Evolutionary conservation across 2,888 invertebrate species (phyloP), one percentile per base, ranked within the genome.

Genomic region (Tachina lurida): DNA sequence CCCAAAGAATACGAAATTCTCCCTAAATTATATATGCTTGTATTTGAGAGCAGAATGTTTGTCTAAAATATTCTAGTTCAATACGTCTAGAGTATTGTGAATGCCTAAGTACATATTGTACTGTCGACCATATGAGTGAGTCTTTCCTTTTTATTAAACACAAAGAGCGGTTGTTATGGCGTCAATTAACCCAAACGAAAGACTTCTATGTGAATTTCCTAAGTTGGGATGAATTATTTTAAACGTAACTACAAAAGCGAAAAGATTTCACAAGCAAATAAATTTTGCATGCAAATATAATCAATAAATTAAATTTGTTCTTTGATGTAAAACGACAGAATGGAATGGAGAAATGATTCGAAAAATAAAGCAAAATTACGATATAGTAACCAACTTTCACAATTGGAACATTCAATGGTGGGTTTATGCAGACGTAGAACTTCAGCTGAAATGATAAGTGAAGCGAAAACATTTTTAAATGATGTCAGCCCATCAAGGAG

Each of bases 361-460:
- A 58, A 83, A 39, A 63, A 73, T 22, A 58, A 31, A 19, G 76
- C 52, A 77, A 79, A 79, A 84, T 31, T 63, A 15, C 70, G 63
- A 52, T 68, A 58, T 65, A 10, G 58, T 49, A 70, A 47, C 43
- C 54, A 76, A 76, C 75, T 85, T 17, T 81, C 85, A n/a, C 74
- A 81, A 49, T 63, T 87, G 67, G 87, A 87, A 15, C 43, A 81
- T 41, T 54, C 73, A 12, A 45, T 62, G 2, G 58, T 76, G 56
- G 87, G 88, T 31, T 87, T 90, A 88, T 90, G 89, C 22, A 87
- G 90, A 49, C 90, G 95, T 75, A 96, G 96, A 92, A 96, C 96
- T 3, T 96, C 96, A 54, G 96, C 96, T 0, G 96, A 97, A 92
- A 96, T 96, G 89, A 96, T 96, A 89, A 96, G 95, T 90, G 96